A percentile compares a stretch with the other conserved stretches of the same genome.
These are phyloP conservation scores for Anthopleura xanthogrammica DNA, from an alignment of 92 coral and sea anemone genomes.

Conservation along the genomic window DNA sequence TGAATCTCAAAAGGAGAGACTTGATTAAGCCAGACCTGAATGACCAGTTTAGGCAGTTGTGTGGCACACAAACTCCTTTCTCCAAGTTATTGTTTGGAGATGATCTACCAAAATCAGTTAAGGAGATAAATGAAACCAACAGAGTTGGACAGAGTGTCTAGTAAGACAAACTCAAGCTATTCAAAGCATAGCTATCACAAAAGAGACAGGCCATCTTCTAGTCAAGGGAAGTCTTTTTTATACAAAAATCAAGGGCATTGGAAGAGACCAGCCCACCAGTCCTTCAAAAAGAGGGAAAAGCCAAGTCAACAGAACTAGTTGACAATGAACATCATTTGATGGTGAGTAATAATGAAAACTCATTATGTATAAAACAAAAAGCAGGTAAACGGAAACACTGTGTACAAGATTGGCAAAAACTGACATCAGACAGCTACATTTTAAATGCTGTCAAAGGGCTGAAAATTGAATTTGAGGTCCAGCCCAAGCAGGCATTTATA, in stretches of 20 bases:
- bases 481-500: constrained; percentile 29
- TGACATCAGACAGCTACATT: constrained; percentile 40
- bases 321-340: constrained; percentile 1
- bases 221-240: constrained; percentile 49
- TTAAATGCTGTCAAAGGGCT: constrained; percentile 29
- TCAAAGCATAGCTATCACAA: constrained; percentile 14
- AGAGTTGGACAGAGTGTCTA: constrained; percentile 36
- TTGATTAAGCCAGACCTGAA: constrained; percentile 52
- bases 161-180: constrained; percentile 15
- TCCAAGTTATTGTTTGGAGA: constrained; percentile 42
- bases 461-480: constrained; percentile 32
- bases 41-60: constrained; percentile 44
- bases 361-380: constrained; percentile 1
- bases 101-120: constrained; percentile 33
- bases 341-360: constrained; percentile 43
- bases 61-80: constrained; percentile 41
- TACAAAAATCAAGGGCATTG: constrained; percentile 39
- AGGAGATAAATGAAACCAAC: constrained; percentile 52
- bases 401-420: constrained; percentile 27
- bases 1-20: constrained; percentile 35
- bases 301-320: neutral
- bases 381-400: constrained; percentile 49
- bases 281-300: constrained; percentile 28
- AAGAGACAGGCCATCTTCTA: constrained; percentile 14
- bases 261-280: constrained; percentile 26